Evolutionary conservation across 2,888 invertebrate species (phyloP).

Genomic region (Listrodromus nycthemerus): DNA sequence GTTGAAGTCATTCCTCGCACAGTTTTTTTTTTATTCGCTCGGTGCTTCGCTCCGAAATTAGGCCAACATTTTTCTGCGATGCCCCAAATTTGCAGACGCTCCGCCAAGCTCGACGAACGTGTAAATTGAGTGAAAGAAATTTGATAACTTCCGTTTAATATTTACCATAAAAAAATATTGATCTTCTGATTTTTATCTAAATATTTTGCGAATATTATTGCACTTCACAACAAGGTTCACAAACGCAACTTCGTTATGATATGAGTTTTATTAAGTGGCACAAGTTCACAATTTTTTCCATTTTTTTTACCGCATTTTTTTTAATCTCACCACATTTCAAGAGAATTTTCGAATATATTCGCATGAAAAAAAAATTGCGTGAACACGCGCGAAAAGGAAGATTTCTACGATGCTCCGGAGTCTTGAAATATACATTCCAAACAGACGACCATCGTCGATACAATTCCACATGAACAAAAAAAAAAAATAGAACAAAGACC

Average conservation of each 20-base stretch:
- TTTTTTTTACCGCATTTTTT: too few relatives aligned
- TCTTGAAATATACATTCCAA: not conserved
- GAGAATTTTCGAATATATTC: not conserved
- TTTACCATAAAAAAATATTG: not conserved
- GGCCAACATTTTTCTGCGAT: constrained; percentile 61
- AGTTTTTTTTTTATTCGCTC: too few relatives aligned
- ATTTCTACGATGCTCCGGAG: not conserved
- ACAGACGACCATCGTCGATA: not conserved
- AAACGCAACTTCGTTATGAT: not conserved
- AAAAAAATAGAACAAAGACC: constrained; percentile 10
- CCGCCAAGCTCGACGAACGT: not conserved
- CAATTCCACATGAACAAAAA: not conserved
- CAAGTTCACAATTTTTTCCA: not conserved
- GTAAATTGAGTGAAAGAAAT: not conserved
- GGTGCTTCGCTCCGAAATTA: constrained; percentile 19
- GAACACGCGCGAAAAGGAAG: not conserved
- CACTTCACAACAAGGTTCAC: not conserved
- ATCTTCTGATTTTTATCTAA: not conserved
- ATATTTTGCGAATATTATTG: not conserved
- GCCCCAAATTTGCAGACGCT: constrained; percentile 29
- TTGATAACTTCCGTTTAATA: not conserved
- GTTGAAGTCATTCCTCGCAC: constrained; percentile 24
- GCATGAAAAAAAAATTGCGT: too few relatives aligned
- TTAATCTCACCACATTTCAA: not conserved
- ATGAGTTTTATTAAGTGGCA: not conserved